These are phyloP conservation scores for Trichogramma evanescens DNA, from an alignment of 2,888 invertebrate species.

Conservation along the genomic window DNA sequence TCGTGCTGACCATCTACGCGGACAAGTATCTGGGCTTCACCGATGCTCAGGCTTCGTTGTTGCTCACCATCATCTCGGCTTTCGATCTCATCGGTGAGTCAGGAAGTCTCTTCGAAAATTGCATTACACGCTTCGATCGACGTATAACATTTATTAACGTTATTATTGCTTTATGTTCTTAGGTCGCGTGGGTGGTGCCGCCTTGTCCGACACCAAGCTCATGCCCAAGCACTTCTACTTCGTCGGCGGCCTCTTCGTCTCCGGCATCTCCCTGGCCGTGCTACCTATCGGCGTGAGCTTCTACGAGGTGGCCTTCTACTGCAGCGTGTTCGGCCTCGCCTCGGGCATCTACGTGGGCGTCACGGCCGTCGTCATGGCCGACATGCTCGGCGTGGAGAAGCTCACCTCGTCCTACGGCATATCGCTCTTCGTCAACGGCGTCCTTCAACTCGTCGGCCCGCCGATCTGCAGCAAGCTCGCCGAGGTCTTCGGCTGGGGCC, in stretches of 20 bases:
- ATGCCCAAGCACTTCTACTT: conserved; percentile 80
- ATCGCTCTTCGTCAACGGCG: conserved; percentile 76
- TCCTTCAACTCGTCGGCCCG: conserved; percentile 73
- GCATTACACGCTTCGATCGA: not conserved
- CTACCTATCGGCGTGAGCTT: conserved; percentile 66
- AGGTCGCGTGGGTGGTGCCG: conserved; percentile 71
- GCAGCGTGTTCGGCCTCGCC: conserved; percentile 72
- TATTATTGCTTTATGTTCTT: not conserved
- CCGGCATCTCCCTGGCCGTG: conserved; percentile 66
- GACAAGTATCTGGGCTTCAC: conserved; percentile 57
- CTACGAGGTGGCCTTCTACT: conserved; percentile 59
- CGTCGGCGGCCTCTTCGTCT: conserved; percentile 68
- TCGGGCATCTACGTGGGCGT: conserved; percentile 81
- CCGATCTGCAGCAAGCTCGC: conserved; percentile 74
- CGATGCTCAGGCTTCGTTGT: conserved; percentile 63
- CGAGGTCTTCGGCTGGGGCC: conserved; percentile 61
- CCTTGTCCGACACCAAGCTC: conserved; percentile 67
- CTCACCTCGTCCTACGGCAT: conserved; percentile 81
- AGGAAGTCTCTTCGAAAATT: not conserved
- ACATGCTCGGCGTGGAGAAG: conserved; percentile 77
- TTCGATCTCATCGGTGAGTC: conserved; percentile 66
- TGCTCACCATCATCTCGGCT: conserved; percentile 73
- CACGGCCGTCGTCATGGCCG: conserved; percentile 81
- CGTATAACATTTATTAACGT: not conserved
- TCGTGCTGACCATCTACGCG: conserved; percentile 73